phyloP scores from a whole-genome alignment of 2,888 invertebrate species.

The Drosophila paranaensis region DNA sequence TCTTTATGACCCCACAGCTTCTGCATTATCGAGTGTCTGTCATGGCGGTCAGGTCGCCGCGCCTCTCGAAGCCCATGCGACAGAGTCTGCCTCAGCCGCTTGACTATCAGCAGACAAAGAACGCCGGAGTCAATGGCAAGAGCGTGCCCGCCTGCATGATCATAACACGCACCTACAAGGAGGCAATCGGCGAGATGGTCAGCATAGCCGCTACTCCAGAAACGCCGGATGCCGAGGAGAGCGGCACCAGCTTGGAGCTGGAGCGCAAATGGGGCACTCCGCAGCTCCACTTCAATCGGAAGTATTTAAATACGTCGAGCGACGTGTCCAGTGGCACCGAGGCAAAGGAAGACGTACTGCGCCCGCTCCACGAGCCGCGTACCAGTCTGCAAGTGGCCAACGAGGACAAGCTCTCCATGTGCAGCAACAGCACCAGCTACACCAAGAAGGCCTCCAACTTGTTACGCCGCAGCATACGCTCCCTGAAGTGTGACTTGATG shows the following conservation, averaged over 20 bases:
- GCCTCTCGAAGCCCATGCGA: constrained; percentile 58
- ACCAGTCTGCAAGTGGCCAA: constrained; percentile 6
- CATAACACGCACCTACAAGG: constrained; percentile 77
- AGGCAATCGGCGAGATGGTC: constrained; percentile 43
- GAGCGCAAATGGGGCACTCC: constrained; percentile 84
- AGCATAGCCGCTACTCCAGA: constrained; percentile 17
- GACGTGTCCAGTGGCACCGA: constrained; percentile 50
- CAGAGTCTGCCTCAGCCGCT: constrained; percentile 63
- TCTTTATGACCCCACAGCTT: constrained; percentile 56
- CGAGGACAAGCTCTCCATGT: constrained; percentile 78
- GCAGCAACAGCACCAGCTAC: constrained; percentile 79
- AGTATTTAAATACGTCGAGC: constrained; percentile 74
- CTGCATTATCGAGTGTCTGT: constrained; percentile 81
- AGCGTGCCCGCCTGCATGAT: constrained; percentile 80
- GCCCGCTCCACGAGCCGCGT: constrained; percentile 46
- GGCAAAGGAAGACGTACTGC: constrained; percentile 51
- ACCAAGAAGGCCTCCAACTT: constrained; percentile 80
- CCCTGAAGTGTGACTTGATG: constrained; percentile 75
- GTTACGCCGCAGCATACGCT: constrained; percentile 82
- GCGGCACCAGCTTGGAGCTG: constrained; percentile 52
- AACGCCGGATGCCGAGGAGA: constrained; percentile 62
- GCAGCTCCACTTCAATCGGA: constrained; percentile 83
- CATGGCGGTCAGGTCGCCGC: constrained; percentile 78
- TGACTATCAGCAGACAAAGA: constrained; percentile 75
- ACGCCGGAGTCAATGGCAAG: constrained; percentile 81